Percentiles rank a stretch among this genome's conserved stretches.
Evolutionary conservation across 1,140 invertebrate genomes (phyloP).

Genomic region (Parapsyche elsis): DNA sequence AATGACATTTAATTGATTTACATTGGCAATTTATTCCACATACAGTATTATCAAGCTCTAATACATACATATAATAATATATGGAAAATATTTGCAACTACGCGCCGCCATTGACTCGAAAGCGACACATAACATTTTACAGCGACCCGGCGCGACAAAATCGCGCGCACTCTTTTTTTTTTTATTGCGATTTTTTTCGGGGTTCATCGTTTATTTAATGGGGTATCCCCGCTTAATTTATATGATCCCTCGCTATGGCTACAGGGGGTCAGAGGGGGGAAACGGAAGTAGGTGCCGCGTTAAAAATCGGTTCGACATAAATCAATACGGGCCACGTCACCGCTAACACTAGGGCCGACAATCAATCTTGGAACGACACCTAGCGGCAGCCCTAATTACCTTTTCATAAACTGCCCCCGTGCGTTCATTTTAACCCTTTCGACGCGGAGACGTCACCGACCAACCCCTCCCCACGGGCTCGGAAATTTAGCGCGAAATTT

Average conservation of each 20-base stretch:
- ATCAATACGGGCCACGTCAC: conserved; percentile 54
- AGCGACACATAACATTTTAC: too few species aligned
- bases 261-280: background rate
- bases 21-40: too few species aligned
- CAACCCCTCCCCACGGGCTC: too few species aligned
- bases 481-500: conserved; percentile 34
- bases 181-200: conserved; percentile 37
- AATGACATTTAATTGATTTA: too few species aligned
- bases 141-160: too few species aligned
- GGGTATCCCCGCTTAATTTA: conserved; percentile 55
- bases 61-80: too few species aligned
- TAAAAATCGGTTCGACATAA: conserved; percentile 55
- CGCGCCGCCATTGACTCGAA: too few species aligned
- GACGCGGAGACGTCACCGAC: conserved; percentile 6
- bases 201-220: conserved; percentile 56
- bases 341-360: conserved; percentile 44
- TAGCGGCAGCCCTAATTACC: conserved; percentile 50
- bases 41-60: too few species aligned
- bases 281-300: conserved; percentile 47
- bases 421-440: conserved; percentile 14
- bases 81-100: too few species aligned
- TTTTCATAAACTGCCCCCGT: conserved; percentile 47
- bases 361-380: conserved; percentile 53
- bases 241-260: conserved; percentile 37
- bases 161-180: background rate